Evolutionary conservation across 1,140 invertebrate species (phyloP).

Genomic region (Drosophila saltans): DNA sequence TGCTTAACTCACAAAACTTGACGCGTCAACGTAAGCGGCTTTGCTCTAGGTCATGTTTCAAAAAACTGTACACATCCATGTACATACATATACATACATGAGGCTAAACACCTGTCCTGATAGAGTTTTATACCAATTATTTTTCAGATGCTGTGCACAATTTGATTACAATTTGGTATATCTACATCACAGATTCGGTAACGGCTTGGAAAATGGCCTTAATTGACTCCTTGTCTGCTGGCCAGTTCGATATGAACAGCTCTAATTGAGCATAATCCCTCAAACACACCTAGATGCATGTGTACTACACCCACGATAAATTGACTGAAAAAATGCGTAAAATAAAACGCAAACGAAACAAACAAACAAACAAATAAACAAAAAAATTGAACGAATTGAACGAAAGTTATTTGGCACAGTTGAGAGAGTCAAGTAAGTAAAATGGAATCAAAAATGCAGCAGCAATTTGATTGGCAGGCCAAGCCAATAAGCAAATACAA

Average conservation of each 20-base stretch:
- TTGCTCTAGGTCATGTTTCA: slow-evolving; percentile 76
- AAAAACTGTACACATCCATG: slow-evolving; percentile 14
- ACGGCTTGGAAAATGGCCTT: slow-evolving; percentile 75
- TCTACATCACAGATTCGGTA: slow-evolving; percentile 31
- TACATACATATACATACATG: too few relatives aligned
- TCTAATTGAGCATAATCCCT: slow-evolving; percentile 71
- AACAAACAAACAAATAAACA: background rate
- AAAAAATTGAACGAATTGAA: slow-evolving; percentile 30
- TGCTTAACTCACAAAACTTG: slow-evolving; percentile 35
- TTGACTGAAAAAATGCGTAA: slow-evolving; percentile 57
- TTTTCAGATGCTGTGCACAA: slow-evolving; percentile 17
- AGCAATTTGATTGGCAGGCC: slow-evolving; percentile 73
- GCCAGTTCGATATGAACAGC: slow-evolving; percentile 59
- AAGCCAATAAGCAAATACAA: slow-evolving; percentile 57
- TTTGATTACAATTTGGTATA: slow-evolving; percentile 65
- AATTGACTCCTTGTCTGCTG: slow-evolving; percentile 52
- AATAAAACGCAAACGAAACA: slow-evolving; percentile 13
- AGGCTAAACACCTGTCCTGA: slow-evolving; percentile 24
- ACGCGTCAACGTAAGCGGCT: slow-evolving; percentile 72
- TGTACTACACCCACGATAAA: slow-evolving; percentile 29
- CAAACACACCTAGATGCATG: slow-evolving; percentile 12
- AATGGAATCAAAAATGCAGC: slow-evolving; percentile 76
- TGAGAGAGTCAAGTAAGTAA: slow-evolving; percentile 53
- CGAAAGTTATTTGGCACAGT: slow-evolving; percentile 71
- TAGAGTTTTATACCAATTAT: background rate